Base-by-base conservation (phyloP, 2,113 vertebrate species). In the Electrona antarctica region DNA sequence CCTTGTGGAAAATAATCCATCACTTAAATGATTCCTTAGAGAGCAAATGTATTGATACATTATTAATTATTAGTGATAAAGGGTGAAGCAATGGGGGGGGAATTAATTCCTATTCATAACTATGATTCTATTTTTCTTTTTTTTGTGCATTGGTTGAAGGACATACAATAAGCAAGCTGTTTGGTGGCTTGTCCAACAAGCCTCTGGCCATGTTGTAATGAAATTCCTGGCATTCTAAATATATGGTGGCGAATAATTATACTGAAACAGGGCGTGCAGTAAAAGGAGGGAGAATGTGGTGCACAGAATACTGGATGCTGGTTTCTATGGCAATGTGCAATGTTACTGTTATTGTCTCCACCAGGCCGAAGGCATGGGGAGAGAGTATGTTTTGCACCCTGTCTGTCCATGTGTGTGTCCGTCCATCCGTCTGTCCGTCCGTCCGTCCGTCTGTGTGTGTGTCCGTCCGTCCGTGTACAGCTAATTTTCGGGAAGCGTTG, bases 31-130 rank as follows among this genome's bases (percentile, higher is more conserved):
- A 91, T 90, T 88, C 86, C 85, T 91, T 91, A 86, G 85, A 81
- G 87, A 93, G 83, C 69, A 73, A 73, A 87, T 88, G 85, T 85
- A 88, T 85, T 89, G 85, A 84, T 95, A 84, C 89, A 95, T 95
- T 92, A 95, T 94, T 92, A 89, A 95, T 92, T 92, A 76, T 71
- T 90, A 86, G 91, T 91, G 85, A 92, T 91, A 91, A 92, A 92
- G 84, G 41, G 71, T 78, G 81, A 80, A 83, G 80, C 73, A 73
- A 88, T 79, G 67, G 76, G 86, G 91, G 21, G 21, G 83, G 60
- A 87, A 73, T 50, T 49, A 81, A 83, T 71, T 41, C 33, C 80
- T 74, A 51, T 88, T 85, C 2, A 13, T 60, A 58, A 63, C 58
- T 74, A 7, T 69, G 57, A 79, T 79, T 21, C 21, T 70, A 67